phyloP scores from a whole-genome alignment of 2,888 invertebrate species.

The Capitulum mitella region DNA sequence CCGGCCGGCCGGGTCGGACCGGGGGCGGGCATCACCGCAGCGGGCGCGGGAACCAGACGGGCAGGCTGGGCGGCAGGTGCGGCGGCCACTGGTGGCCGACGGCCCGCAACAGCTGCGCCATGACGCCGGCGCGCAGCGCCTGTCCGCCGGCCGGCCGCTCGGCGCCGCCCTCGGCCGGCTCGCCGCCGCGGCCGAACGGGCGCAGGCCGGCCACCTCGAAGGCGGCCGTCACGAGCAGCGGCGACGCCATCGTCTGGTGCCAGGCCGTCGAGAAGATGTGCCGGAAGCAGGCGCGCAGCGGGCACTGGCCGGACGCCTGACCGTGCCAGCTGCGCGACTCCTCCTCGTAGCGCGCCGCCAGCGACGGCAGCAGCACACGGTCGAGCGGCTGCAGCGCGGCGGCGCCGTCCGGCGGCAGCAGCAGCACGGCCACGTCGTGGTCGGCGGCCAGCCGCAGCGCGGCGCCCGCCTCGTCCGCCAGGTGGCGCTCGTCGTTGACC shows the following conservation, averaged over 20 bases:
- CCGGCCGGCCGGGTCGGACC: neutral
- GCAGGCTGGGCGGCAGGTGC: conserved; percentile 19
- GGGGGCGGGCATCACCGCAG: conserved; percentile 4
- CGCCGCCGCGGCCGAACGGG: neutral
- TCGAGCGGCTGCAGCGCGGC: conserved; percentile 20
- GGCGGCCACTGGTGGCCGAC: conserved; percentile 18
- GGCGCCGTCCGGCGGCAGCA: neutral
- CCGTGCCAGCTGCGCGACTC: conserved; percentile 25
- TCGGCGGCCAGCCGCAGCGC: conserved; percentile 21
- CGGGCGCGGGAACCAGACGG: conserved; percentile 21
- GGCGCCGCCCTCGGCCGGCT: neutral
- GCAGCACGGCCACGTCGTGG: conserved; percentile 18
- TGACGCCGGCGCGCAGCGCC: conserved; percentile 20
- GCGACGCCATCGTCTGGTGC: conserved; percentile 22
- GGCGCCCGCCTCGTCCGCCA: neutral
- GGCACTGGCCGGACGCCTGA: conserved; percentile 1
- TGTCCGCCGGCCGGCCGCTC: neutral
- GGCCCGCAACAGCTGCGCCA: conserved; percentile 20
- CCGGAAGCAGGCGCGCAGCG: conserved; percentile 22
- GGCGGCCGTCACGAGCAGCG: conserved; percentile 14
- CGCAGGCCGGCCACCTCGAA: conserved; percentile 6
- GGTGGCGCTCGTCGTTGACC: conserved; percentile 15
- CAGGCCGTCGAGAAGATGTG: conserved; percentile 16
- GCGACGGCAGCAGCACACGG: conserved; percentile 22
- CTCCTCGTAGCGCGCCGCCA: conserved; percentile 6